Percentiles rank a stretch among this genome's conserved stretches.
Evolutionary conservation across 2,797 vertebrate genomes (phyloP).

Genomic region (Perodicticus potto): DNA sequence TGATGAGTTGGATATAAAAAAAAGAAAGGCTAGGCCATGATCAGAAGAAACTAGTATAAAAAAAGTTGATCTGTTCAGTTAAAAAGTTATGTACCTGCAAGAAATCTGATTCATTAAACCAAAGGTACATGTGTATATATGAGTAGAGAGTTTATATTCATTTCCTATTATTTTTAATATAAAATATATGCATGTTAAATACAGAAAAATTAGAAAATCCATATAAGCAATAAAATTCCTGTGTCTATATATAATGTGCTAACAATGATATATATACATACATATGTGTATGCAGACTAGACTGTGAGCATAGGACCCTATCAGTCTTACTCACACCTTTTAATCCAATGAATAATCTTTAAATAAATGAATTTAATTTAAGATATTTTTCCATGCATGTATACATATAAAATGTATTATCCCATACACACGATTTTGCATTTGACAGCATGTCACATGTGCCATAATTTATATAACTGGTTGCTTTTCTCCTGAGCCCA

Average conservation of each 20-base stretch:
- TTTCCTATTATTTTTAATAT: conserved; percentile 47
- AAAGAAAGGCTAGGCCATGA: neutral
- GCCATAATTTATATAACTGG: neutral
- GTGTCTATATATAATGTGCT: conserved; percentile 7
- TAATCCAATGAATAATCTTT: conserved; percentile 39
- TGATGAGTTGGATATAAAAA: conserved; percentile 26
- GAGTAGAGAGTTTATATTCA: neutral
- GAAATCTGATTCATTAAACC: conserved; percentile 16
- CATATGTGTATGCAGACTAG: neutral
- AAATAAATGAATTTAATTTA: conserved; percentile 6
- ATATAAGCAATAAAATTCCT: conserved; percentile 8
- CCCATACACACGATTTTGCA: no score
- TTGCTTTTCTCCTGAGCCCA: neutral
- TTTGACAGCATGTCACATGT: conserved; percentile 9
- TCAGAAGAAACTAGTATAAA: neutral
- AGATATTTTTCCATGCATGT: neutral
- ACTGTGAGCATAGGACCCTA: neutral
- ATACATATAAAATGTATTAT: no score
- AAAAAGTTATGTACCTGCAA: neutral
- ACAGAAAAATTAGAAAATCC: conserved; percentile 36
- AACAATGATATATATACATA: neutral
- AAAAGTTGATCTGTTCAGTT: neutral
- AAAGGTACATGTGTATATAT: neutral
- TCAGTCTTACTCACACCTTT: neutral
- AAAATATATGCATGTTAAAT: conserved; percentile 13